A percentile compares a stretch with the other conserved stretches of the same genome.
These are phyloP conservation scores for Bimastos eiseni DNA, from an alignment of 2,888 invertebrate genomes.

Conservation along the genomic window DNA sequence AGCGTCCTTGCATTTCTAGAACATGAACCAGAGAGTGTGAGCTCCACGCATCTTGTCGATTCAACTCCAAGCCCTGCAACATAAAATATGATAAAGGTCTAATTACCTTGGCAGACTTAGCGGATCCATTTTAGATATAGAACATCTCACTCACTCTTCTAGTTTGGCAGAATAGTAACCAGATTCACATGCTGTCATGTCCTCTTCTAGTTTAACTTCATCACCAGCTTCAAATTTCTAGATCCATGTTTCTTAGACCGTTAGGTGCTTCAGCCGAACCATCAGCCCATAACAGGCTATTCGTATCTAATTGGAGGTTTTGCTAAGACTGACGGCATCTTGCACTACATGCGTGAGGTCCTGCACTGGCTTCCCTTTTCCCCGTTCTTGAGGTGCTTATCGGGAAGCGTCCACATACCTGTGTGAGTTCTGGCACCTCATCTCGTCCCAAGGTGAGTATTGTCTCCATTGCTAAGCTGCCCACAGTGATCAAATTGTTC, in stretches of 20 bases:
- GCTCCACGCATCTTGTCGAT: conserved; percentile 65
- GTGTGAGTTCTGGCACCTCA: too few relatives aligned
- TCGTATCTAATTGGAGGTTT: too few relatives aligned
- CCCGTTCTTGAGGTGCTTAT: too few relatives aligned
- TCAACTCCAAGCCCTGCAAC: conserved; percentile 58
- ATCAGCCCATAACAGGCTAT: not conserved
- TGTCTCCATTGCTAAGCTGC: too few relatives aligned
- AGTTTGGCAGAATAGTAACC: not conserved
- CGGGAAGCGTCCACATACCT: too few relatives aligned
- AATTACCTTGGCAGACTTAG: not conserved
- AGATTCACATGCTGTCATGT: not conserved
- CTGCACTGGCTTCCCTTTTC: too few relatives aligned
- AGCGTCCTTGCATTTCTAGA: conserved; percentile 37
- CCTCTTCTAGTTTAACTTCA: not conserved
- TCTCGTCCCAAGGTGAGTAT: too few relatives aligned
- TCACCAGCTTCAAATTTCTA: not conserved
- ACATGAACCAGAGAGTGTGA: conserved; percentile 63
- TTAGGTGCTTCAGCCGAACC: not conserved
- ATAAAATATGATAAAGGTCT: not conserved
- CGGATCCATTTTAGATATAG: not conserved
- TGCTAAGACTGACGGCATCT: too few relatives aligned
- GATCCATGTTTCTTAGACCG: not conserved
- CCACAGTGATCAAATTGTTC: too few relatives aligned
- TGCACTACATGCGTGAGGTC: too few relatives aligned
- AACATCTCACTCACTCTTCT: not conserved